These are phyloP conservation scores for Microdon myrmicae DNA, from an alignment of 2,888 invertebrate species.

Conservation along the genomic window DNA sequence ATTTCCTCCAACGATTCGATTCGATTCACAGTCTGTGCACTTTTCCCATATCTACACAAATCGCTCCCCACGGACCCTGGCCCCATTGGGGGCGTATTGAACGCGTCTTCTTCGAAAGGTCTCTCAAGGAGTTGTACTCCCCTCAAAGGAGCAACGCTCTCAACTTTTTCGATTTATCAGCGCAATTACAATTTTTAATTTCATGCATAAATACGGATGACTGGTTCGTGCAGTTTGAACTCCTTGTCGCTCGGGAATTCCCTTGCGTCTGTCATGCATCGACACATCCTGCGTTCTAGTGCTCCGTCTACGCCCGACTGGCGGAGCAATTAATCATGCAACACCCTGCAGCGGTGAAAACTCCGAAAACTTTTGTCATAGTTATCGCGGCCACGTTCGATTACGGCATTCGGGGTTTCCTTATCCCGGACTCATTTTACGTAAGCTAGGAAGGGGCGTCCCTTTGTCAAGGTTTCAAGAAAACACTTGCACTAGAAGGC, in stretches of 20 bases:
- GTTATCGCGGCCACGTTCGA: constrained; percentile 44
- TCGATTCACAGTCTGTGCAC: too few relatives aligned
- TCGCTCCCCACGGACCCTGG: constrained; percentile 26
- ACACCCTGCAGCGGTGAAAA: constrained; percentile 37
- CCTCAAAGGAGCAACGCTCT: constrained; percentile 13
- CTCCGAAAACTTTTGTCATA: constrained; percentile 47
- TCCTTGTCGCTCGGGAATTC: too few relatives aligned
- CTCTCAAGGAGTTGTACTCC: constrained; percentile 4
- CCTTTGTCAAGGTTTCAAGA: constrained; percentile 14
- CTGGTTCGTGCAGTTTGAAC: constrained; percentile 2
- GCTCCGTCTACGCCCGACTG: too few relatives aligned
- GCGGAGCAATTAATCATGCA: constrained; percentile 37
- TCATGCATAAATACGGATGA: constrained; percentile 41
- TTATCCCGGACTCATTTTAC: too few relatives aligned
- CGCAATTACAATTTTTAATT: constrained; percentile 49
- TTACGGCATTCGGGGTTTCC: too few relatives aligned
- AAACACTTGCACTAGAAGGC: constrained; percentile 21
- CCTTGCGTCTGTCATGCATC: too few relatives aligned
- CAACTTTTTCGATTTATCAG: constrained; percentile 45
- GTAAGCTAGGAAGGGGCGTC: too few relatives aligned
- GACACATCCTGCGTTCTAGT: too few relatives aligned
- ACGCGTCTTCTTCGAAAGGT: not conserved
- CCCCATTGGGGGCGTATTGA: constrained; percentile 10
- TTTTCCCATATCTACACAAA: constrained; percentile 14
- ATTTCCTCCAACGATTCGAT: too few relatives aligned